phyloP scores from a whole-genome alignment of 2,797 vertebrate genomes.

The Schizopygopsis pylzovi region DNA sequence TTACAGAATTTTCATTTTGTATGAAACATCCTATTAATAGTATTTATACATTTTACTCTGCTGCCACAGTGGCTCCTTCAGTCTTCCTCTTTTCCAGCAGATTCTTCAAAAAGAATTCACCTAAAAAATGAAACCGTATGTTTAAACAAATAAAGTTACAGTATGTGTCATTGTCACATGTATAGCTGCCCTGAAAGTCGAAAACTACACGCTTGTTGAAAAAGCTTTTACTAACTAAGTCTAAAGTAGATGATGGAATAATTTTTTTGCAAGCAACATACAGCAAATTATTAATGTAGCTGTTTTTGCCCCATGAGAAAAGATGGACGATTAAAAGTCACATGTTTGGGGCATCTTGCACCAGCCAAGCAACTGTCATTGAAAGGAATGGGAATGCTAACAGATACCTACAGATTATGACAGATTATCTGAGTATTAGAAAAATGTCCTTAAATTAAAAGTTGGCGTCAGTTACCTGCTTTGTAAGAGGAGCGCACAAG shows the following conservation, averaged over 20 bases:
- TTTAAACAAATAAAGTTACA: background rate
- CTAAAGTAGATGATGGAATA: background rate
- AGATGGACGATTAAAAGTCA: background rate
- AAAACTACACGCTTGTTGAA: background rate
- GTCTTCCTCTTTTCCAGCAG: slow-evolving; percentile 87
- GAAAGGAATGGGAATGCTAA: background rate
- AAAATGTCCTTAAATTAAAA: background rate
- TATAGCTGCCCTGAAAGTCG: background rate
- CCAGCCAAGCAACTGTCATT: background rate
- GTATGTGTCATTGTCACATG: background rate
- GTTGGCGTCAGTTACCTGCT: slow-evolving; percentile 83
- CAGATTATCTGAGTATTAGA: background rate
- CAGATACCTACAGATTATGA: no score
- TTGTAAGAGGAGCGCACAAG: slow-evolving; percentile 98
- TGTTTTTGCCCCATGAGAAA: background rate
- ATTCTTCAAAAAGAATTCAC: slow-evolving; percentile 98
- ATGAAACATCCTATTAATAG: background rate
- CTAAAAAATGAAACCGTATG: slow-evolving; percentile 66
- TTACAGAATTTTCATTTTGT: background rate
- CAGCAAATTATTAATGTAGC: background rate
- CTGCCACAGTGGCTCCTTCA: slow-evolving; percentile 68
- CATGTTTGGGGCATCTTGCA: background rate
- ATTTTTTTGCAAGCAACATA: background rate
- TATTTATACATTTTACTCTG: slow-evolving; percentile 62
- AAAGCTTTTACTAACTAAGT: background rate